phyloP scores from a whole-genome alignment of 2,888 invertebrate genomes.

The Cyaniris semiargus region DNA sequence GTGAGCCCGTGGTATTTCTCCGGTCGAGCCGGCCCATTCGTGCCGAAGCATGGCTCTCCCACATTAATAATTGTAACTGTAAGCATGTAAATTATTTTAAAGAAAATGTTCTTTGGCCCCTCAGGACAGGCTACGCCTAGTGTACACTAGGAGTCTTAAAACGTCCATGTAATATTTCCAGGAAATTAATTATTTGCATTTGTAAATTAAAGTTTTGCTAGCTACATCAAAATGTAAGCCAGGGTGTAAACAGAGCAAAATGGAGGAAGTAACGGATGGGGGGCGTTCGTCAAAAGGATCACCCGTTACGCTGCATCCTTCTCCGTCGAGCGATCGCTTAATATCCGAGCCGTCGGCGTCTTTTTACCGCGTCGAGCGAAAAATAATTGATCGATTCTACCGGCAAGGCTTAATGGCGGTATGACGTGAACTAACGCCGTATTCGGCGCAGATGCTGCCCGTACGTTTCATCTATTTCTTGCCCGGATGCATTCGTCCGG shows the following conservation, averaged over 20 bases:
- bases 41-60: too few relatives aligned
- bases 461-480: slow-evolving; percentile 33
- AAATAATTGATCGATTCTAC: slow-evolving; percentile 76
- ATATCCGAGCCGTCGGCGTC: slow-evolving; percentile 69
- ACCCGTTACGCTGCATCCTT: slow-evolving; percentile 46
- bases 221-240: background rate
- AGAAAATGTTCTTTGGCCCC: too few relatives aligned
- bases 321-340: slow-evolving; percentile 60
- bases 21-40: too few relatives aligned
- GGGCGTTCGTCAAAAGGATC: slow-evolving; percentile 64
- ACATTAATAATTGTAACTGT: too few relatives aligned
- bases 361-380: slow-evolving; percentile 68
- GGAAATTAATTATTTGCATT: too few relatives aligned
- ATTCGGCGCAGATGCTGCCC: slow-evolving; percentile 33
- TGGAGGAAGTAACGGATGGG: slow-evolving; percentile 59
- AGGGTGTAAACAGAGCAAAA: slow-evolving; percentile 33
- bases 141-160: too few relatives aligned
- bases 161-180: too few relatives aligned
- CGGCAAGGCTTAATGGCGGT: slow-evolving; percentile 59
- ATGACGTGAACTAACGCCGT: slow-evolving; percentile 59
- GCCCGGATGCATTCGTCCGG: slow-evolving; percentile 9
- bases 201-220: too few relatives aligned
- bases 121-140: too few relatives aligned
- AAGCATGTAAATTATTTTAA: too few relatives aligned
- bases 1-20: too few relatives aligned